These are phyloP conservation scores for Hypotaenidia okinawae DNA, from an alignment of 2,797 vertebrate species.

Conservation along the genomic window DNA sequence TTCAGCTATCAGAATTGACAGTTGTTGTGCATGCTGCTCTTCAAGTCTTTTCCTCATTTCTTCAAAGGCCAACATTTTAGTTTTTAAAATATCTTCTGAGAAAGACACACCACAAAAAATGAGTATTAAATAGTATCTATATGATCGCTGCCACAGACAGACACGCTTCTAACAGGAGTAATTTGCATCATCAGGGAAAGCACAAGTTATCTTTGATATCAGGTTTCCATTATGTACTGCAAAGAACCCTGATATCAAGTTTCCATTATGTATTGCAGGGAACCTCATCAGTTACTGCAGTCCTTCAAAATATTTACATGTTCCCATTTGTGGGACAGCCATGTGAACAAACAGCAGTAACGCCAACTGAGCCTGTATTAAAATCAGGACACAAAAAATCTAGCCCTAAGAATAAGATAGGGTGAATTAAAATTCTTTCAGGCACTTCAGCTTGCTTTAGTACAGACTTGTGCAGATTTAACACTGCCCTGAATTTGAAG, in stretches of 20 bases:
- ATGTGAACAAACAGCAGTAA: neutral
- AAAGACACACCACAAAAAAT: slow-evolving; percentile 31
- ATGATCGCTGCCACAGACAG: neutral
- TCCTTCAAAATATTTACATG: neutral
- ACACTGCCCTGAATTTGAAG: neutral
- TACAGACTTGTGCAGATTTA: neutral
- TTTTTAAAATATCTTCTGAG: slow-evolving; percentile 78
- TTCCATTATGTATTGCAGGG: neutral
- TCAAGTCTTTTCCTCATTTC: slow-evolving; percentile 89
- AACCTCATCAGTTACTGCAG: neutral
- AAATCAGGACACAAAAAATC: neutral
- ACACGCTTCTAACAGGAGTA: neutral
- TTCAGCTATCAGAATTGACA: slow-evolving; percentile 88
- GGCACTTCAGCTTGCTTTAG: neutral
- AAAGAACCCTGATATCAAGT: neutral
- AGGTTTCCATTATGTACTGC: neutral
- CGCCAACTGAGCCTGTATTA: neutral
- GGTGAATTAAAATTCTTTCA: neutral
- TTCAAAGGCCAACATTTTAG: slow-evolving; percentile 85
- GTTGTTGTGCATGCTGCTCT: slow-evolving; percentile 89
- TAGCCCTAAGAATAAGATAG: neutral
- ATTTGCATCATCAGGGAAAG: neutral
- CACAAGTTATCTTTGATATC: neutral
- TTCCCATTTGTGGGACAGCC: neutral
- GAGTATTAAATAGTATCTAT: neutral